phyloP scores from a whole-genome alignment of 2,113 vertebrate species.

The Rhinolophus sinicus region DNA sequence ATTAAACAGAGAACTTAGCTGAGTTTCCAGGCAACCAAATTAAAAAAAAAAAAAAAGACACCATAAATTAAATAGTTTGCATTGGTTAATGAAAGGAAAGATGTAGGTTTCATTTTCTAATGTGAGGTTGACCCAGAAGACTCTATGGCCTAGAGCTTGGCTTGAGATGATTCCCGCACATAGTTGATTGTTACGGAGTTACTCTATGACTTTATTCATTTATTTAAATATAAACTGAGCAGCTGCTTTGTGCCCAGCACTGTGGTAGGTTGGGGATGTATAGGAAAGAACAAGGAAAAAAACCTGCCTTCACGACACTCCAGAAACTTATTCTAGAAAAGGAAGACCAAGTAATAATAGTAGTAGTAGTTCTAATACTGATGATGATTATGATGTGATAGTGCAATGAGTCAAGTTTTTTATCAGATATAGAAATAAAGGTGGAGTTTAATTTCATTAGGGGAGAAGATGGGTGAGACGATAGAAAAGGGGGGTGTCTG shows the following conservation, averaged over 20 bases:
- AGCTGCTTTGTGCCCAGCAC: not conserved
- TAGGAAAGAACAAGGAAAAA: not conserved
- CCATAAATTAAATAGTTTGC: not conserved
- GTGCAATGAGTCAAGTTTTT: not conserved
- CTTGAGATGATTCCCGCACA: not conserved
- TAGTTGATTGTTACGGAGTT: not conserved
- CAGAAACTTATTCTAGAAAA: not conserved
- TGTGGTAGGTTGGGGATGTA: not conserved
- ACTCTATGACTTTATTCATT: not conserved
- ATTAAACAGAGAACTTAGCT: not conserved
- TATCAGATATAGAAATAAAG: not conserved
- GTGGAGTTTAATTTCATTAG: not conserved
- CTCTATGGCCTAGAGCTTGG: not conserved
- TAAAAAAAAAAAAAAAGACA: not conserved
- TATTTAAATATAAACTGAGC: not conserved
- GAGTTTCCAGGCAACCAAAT: not conserved
- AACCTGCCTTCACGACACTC: not conserved
- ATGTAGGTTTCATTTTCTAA: not conserved
- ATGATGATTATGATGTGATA: not conserved
- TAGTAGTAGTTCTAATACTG: not conserved
- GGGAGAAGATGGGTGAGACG: not conserved
- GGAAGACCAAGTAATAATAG: not conserved
- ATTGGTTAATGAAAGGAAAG: not conserved
- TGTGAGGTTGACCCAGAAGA: not conserved
- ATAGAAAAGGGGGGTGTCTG: not conserved